These are phyloP conservation scores for Chiloscyllium plagiosum DNA, from an alignment of 2,113 vertebrate genomes.

Conservation along the genomic window DNA sequence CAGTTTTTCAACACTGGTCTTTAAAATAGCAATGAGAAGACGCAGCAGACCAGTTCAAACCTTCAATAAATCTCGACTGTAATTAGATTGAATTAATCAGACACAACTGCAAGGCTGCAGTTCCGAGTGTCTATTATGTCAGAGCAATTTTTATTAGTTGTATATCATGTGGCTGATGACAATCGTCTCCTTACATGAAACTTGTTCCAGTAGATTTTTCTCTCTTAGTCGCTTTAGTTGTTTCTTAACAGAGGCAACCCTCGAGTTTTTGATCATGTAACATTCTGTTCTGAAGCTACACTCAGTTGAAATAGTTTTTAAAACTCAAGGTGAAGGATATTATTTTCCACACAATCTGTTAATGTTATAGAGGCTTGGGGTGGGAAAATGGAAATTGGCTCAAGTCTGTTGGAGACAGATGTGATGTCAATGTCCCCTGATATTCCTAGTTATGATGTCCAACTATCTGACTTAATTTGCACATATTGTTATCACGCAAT, in stretches of 20 bases:
- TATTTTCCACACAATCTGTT: too few relatives aligned
- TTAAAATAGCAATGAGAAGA: not conserved
- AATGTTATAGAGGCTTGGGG: too few relatives aligned
- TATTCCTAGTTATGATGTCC: too few relatives aligned
- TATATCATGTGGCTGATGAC: not conserved
- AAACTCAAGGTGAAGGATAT: not conserved
- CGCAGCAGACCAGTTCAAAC: not conserved
- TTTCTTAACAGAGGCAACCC: not conserved
- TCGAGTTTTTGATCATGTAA: not conserved
- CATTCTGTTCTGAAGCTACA: not conserved
- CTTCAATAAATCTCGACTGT: not conserved
- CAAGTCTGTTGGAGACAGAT: too few relatives aligned
- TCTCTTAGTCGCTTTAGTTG: not conserved
- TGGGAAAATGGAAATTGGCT: too few relatives aligned
- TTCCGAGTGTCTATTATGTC: not conserved
- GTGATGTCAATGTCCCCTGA: too few relatives aligned
- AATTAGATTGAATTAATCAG: not conserved
- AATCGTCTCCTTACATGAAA: not conserved
- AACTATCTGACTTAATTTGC: too few relatives aligned
- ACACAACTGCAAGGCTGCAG: not conserved
- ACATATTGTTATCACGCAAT: too few relatives aligned
- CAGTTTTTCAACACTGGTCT: not conserved
- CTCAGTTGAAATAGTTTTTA: not conserved
- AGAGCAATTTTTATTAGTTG: not conserved
- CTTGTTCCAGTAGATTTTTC: not conserved